Evolutionary conservation across 1,140 invertebrate species (phyloP).

Genomic region (Lepidurus packardi): DNA sequence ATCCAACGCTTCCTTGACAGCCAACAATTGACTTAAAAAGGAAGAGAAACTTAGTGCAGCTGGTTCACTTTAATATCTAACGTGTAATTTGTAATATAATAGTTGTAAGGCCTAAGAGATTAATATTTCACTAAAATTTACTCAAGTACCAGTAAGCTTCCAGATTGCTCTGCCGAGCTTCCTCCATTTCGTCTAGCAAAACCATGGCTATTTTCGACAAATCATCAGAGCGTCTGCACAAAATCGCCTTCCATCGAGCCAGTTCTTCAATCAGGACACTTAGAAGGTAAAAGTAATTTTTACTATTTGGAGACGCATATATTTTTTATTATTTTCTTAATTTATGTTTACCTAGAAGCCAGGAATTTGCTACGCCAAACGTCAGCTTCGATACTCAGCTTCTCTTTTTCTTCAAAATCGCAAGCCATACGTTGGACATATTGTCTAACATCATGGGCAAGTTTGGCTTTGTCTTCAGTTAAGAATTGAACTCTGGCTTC

Average conservation of each 20-base stretch:
- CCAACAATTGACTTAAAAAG: conserved; percentile 43
- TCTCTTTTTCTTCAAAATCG: conserved; percentile 87
- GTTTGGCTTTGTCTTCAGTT: conserved; percentile 81
- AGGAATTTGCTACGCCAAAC: conserved; percentile 94
- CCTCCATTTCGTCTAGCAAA: conserved; percentile 64
- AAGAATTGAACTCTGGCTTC: conserved; percentile 79
- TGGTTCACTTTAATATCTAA: too few relatives aligned
- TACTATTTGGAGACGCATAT: conserved; percentile 2
- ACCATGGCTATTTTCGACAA: conserved; percentile 66
- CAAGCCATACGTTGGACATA: conserved; percentile 75
- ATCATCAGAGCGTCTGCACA: conserved; percentile 58
- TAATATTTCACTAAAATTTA: neutral
- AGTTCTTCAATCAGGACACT: conserved; percentile 86
- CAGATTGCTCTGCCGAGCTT: conserved; percentile 61
- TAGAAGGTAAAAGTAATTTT: conserved; percentile 40
- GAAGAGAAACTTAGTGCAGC: conserved; percentile 30
- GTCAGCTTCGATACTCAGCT: conserved; percentile 85
- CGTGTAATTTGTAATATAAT: too few relatives aligned
- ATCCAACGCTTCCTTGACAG: conserved; percentile 48
- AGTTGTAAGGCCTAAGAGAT: neutral
- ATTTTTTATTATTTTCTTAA: neutral
- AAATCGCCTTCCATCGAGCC: conserved; percentile 71
- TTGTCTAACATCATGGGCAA: conserved; percentile 74
- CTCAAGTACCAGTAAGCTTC: conserved; percentile 58
- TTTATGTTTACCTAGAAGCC: conserved; percentile 54